Conservation (phyloP, 2,113 vertebrate genomes). For the Talpa occidentalis region DNA sequence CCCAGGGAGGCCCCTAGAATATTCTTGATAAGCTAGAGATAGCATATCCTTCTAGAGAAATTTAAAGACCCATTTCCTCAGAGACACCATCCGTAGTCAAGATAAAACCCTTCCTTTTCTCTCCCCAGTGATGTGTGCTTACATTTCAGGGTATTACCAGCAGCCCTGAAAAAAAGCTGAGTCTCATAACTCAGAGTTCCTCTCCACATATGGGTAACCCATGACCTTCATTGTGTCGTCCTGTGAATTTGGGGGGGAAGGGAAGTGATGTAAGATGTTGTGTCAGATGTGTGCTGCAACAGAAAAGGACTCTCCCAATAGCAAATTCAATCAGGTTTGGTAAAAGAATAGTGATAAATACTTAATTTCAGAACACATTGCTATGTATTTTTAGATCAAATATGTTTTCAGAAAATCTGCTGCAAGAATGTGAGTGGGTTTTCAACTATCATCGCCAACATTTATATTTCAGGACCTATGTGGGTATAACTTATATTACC, state of each 20-base stretch:
- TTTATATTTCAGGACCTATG: neutral
- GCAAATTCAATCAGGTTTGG: neutral
- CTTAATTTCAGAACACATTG: neutral
- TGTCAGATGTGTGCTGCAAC: neutral
- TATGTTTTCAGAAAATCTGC: neutral
- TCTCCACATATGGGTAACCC: neutral
- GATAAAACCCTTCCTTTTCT: neutral
- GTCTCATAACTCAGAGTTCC: neutral
- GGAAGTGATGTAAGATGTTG: no score
- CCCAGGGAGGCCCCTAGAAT: neutral
- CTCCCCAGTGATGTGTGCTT: neutral
- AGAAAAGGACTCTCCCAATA: neutral
- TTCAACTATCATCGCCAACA: neutral
- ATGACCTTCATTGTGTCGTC: neutral
- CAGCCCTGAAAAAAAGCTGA: neutral
- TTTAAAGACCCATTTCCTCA: neutral
- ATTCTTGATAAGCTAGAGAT: neutral
- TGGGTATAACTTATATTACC: neutral
- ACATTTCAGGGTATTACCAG: neutral
- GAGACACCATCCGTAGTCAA: neutral
- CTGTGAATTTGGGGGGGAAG: neutral
- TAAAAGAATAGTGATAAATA: neutral
- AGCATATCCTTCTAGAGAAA: neutral
- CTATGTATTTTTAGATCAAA: slow-evolving; percentile 6
- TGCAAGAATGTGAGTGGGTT: slow-evolving; percentile 40